Base-by-base conservation (phyloP, 1,140 invertebrate species). In the Frieseomelitta varia region DNA sequence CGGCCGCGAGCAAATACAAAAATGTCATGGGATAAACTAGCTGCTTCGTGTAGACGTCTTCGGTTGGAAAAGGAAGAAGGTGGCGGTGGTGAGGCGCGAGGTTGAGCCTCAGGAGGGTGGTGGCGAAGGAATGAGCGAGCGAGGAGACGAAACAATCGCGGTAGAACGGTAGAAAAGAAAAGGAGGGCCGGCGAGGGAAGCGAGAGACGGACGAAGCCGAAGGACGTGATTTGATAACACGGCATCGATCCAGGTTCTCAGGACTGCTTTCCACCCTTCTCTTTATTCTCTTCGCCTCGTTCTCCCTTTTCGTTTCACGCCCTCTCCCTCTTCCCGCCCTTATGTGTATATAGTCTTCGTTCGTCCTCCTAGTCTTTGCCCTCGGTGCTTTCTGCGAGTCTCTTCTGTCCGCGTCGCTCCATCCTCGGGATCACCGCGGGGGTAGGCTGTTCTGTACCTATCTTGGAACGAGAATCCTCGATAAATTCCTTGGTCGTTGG, bases 141-240 rank as follows among this genome's bases (percentile, higher is more conserved):
- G 0, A 8, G 39, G 39, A 47, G 39, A 47, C 8, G 39, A 47
- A 47, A 47, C 39, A 47, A 47, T 47, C 39, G 39, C 39, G 39
- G 39, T 47, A 8, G 63, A 65, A 65, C 14, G 2, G 8, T 30
- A 30, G 24, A n/a, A 47, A 27, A 34, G 67, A 24, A 58, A 55
- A 85, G 78, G 82, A 55, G 84, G 65, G 56, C 15, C 0, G 51
- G 14, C 51, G 71, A 34, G 27, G 47, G 55, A 55, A 15, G 19
- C 39, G 39, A 47, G 65, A 75, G 69, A 56, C 71, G 63, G 47
- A 51, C 21, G 76, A 85, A 77, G 63, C 58, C 58, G 83, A 79
- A 85, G 85, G 77, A 89, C 85, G 88, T 84, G 89, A 90, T 90
- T 90, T 87, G 89, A 90, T 89, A 90, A 90, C 89, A 83, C 85